Evolutionary conservation across 1,140 invertebrate genomes (phyloP), one percentile per base, ranked within the genome.

Genomic region (Globodera ellingtonae): DNA sequence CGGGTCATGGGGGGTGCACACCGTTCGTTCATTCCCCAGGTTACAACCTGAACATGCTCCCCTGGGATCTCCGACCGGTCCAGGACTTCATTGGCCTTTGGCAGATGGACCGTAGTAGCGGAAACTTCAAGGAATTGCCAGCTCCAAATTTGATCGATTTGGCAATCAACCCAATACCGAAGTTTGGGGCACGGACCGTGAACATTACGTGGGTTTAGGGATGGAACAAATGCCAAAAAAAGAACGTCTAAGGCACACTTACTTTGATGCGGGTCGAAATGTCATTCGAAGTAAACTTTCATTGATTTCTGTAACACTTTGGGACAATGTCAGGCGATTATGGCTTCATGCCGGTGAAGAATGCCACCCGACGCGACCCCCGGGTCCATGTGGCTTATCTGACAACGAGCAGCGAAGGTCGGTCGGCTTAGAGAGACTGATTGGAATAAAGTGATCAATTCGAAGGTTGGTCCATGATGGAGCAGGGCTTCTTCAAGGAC

Each of bases 401-500:
- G 52, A 89, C 87, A 15, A 89, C 88, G 0, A 86, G 84, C 74
- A 87, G 85, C 69, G 85, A 88, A 89, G 87, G 86, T 87, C 8
- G 44, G n/a, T 62, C 74, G 24, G 21, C 21, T 13, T 75, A n/a
- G n/a, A 9, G 52, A 24, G 52, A 8, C 8, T 18, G 15, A 62
- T 62, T 35, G 1, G 35, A 80, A 18, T 74, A 47, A 13, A 75
- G 8, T 84, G 50, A 47, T 18, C 67, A 72, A 47, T 46, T 81
- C 84, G 59, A 44, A 88, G 86, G 87, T 13, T 89, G 87, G 77
- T 89, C 88, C 21, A 89, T 89, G 87, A 89, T 89, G 87, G 87
- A 89, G 72, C 87, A 89, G 78, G 87, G 87, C 8, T 88, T 89
- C 66, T 84, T 85, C 35, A 86, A 86, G 56, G 87, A 84, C 62